Evolutionary conservation across 2,888 invertebrate genomes (phyloP).

Genomic region (Drosophila histrio): DNA sequence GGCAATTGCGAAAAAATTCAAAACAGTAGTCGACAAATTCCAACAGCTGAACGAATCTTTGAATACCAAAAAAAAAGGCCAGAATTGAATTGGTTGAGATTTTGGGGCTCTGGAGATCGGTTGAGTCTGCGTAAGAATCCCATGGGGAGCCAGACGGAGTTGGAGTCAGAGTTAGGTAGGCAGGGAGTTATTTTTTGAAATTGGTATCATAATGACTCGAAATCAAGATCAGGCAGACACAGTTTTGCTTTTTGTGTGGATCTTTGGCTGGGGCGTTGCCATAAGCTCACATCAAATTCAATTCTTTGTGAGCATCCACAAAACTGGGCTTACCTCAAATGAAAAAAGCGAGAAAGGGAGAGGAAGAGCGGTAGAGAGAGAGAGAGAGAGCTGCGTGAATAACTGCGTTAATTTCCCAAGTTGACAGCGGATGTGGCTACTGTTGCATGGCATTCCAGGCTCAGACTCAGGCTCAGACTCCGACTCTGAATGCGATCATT

Average conservation of each 20-base stretch:
- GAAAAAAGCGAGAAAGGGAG: not conserved
- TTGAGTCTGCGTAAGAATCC: not conserved
- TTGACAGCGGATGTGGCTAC: conserved; percentile 80
- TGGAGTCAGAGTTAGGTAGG: conserved; percentile 18
- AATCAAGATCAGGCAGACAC: conserved; percentile 77
- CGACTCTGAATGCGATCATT: conserved; percentile 19
- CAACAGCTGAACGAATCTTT: conserved; percentile 75
- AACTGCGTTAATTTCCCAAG: conserved; percentile 76
- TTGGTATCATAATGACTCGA: conserved; percentile 72
- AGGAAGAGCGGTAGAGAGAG: not conserved
- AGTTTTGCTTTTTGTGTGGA: conserved; percentile 60
- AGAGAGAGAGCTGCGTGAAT: conserved; percentile 59
- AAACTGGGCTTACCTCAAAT: not conserved
- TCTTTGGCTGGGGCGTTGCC: conserved; percentile 32
- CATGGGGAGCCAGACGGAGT: not conserved
- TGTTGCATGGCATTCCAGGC: conserved; percentile 57
- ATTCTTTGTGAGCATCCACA: conserved; percentile 13
- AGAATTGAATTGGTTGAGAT: conserved; percentile 52
- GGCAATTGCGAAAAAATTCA: conserved; percentile 64
- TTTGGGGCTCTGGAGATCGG: conserved; percentile 12
- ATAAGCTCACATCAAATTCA: conserved; percentile 31
- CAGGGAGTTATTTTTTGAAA: conserved; percentile 27
- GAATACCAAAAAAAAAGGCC: conserved; percentile 16
- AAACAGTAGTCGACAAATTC: conserved; percentile 75
- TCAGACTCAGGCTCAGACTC: not conserved